Base-by-base conservation (phyloP, 2,888 invertebrate species). In the Rhagophthalmus giganteus region DNA sequence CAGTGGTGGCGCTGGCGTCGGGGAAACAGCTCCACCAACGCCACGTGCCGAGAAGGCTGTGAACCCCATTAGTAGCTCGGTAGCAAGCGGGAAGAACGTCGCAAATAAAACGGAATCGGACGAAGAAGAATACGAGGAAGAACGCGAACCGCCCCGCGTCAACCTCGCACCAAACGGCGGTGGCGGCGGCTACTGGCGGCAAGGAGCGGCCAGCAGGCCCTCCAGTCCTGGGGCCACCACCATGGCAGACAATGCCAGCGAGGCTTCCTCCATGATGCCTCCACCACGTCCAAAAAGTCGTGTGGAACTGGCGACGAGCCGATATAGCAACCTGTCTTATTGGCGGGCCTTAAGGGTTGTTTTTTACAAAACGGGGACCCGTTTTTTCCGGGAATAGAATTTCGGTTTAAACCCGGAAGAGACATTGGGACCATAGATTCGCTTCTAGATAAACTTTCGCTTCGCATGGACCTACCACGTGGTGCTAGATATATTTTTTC, bases 291-390 rank as follows among this genome's bases (percentile, higher is more conserved):
- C 78, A 42, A 79, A 79, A 69, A 79, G 73, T 54, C 70, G 74
- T 70, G 71, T 76, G 70, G 78, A 79, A 74, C 81, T 82, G 71
- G 77, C 84, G 64, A 70, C 74, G 57, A 71, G 69, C 64, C 74
- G 85, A 62, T 90, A 89, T 74, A 85, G 84, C 58, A 89, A 90
- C 72, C 81, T 90, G 39, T 90, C 90, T 58, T 91, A 88, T 70
- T 93, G 92, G 92, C 85, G 88, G 66, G 90, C 92, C 1, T 79
- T 91, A 50, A 79, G 92, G 39, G 90, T 94, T 48, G 86, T 90
- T 1, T 94, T 96, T 75, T 95, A 90, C 77, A 86, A 91, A 71
- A 96, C 95, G 80, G 95, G 95, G 2, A 95, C 71, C 90, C 92
- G 0, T 91, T 92, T 70, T 93, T 89, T 69, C 91, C 90, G 9